phyloP scores from a whole-genome alignment of 2,113 vertebrate species.

The Micromys minutus region DNA sequence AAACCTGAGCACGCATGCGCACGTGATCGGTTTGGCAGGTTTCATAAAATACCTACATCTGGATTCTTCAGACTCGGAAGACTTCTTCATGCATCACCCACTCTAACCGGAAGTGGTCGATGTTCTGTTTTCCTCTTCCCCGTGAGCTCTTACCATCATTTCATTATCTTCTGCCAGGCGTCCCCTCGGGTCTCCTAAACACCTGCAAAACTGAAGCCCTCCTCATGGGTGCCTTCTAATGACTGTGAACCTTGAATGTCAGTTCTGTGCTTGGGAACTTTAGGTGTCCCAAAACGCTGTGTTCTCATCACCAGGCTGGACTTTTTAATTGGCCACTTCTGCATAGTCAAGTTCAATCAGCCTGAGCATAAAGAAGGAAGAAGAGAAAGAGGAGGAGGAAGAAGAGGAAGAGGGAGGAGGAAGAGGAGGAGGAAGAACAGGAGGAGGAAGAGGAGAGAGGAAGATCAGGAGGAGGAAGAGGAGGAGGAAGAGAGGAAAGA shows the following conservation, averaged over 20 bases:
- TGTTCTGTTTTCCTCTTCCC: background rate
- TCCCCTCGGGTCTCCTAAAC: background rate
- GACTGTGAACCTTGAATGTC: background rate
- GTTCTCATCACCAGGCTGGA: slow-evolving; percentile 20
- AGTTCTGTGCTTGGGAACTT: background rate
- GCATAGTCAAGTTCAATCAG: background rate
- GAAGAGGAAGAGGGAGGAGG: background rate
- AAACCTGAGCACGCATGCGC: too few relatives aligned
- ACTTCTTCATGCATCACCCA: background rate
- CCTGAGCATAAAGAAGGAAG: background rate
- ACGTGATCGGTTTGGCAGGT: background rate
- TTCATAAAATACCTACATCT: background rate
- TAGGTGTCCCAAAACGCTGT: background rate
- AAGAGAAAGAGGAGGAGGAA: background rate
- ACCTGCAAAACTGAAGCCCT: background rate
- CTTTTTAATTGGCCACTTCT: background rate
- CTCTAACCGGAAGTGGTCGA: background rate
- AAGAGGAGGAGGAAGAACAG: too few relatives aligned
- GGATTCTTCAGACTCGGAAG: background rate
- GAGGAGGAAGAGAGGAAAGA: background rate
- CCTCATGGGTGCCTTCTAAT: background rate
- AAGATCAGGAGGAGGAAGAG: background rate
- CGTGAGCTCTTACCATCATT: background rate
- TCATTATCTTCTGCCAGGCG: background rate
- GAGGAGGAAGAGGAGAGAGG: too few relatives aligned